Percentiles rank a stretch among this genome's conserved stretches.
Evolutionary conservation across 2,797 vertebrate genomes (phyloP).

Genomic region (Parauchenoglanis punctatus): DNA sequence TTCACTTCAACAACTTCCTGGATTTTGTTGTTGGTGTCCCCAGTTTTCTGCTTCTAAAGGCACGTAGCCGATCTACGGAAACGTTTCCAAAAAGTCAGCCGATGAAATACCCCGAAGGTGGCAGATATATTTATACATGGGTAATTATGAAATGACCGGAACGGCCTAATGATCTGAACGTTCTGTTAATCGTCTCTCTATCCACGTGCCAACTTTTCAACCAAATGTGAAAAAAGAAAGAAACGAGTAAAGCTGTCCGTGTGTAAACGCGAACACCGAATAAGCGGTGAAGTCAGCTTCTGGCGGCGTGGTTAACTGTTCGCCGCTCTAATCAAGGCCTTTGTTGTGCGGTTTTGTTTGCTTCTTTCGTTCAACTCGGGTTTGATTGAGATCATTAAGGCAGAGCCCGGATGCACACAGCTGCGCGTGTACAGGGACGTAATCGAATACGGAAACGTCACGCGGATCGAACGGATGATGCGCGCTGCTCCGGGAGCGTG

Average conservation of each 20-base stretch:
- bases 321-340: slow-evolving; percentile 51
- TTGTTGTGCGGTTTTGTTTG: slow-evolving; percentile 56
- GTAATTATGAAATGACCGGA: neutral
- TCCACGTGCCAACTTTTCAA: neutral
- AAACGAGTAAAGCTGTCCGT: neutral
- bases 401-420: slow-evolving; percentile 29
- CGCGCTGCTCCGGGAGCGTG: no score
- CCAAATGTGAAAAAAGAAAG: neutral
- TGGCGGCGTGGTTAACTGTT: slow-evolving; percentile 51
- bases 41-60: no score
- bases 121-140: neutral
- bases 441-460: neutral
- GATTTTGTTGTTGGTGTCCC: no score
- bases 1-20: neutral
- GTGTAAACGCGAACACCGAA: slow-evolving; percentile 11
- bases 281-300: slow-evolving; percentile 48
- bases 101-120: neutral
- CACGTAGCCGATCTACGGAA: neutral
- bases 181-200: neutral
- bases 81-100: neutral
- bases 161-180: neutral
- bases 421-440: neutral
- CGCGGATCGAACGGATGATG: neutral
- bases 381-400: slow-evolving; percentile 56
- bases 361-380: slow-evolving; percentile 41